Evolutionary conservation across 2,113 vertebrate species (phyloP).

Genomic region (Galemys pyrenaicus): DNA sequence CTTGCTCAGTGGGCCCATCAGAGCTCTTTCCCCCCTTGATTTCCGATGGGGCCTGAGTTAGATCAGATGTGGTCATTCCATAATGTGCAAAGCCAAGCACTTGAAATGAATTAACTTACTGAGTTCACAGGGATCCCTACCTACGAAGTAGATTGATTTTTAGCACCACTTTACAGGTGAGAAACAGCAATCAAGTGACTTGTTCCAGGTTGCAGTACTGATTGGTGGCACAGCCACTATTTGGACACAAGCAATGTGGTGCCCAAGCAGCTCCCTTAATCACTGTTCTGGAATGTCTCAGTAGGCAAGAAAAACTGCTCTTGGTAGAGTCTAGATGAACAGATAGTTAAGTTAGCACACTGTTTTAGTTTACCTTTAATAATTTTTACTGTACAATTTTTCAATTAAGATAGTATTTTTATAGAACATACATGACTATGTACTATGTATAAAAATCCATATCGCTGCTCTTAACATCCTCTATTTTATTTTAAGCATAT

Average conservation of each 20-base stretch:
- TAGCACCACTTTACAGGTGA: not conserved
- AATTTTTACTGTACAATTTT: not conserved
- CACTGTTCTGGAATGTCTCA: not conserved
- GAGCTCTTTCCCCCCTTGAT: not conserved
- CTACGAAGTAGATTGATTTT: not conserved
- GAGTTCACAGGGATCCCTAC: not conserved
- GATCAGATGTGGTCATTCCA: not conserved
- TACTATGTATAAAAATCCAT: not conserved
- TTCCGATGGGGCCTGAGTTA: not conserved
- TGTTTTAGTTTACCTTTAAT: slow-evolving; percentile 32
- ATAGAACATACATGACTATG: not conserved
- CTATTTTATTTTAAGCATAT: not conserved
- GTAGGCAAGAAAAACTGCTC: not conserved
- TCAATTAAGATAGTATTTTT: not conserved
- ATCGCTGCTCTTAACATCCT: slow-evolving; percentile 6
- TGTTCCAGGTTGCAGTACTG: not conserved
- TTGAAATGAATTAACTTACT: not conserved
- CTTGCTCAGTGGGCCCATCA: not conserved
- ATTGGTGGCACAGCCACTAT: not conserved
- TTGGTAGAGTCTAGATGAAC: not conserved
- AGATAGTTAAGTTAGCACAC: not conserved
- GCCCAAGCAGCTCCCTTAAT: not conserved
- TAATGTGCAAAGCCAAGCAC: not conserved
- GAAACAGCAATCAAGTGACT: not conserved
- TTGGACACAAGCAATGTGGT: not conserved